Evolutionary conservation across 2,888 invertebrate genomes (phyloP).

Genomic region (Drosophila ochracea): DNA sequence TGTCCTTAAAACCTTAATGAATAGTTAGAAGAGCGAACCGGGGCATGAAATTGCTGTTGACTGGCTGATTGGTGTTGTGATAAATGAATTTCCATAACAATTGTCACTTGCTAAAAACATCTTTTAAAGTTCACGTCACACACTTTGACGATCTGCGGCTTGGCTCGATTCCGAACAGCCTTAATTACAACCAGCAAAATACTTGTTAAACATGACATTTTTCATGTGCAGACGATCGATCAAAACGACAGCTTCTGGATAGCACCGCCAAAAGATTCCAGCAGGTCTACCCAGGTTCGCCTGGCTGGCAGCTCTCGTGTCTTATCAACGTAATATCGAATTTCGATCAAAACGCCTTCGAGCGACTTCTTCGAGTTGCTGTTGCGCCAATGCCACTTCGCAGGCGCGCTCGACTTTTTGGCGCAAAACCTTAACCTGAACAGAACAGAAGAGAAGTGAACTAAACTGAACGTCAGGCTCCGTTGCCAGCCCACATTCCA

Average conservation of each 20-base stretch:
- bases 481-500: conserved; percentile 70
- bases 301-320: conserved; percentile 62
- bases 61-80: conserved; percentile 42
- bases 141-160: conserved; percentile 29
- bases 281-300: conserved; percentile 28
- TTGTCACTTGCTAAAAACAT: conserved; percentile 52
- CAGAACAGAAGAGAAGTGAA: conserved; percentile 7
- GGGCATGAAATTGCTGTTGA: conserved; percentile 48
- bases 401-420: conserved; percentile 64
- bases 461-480: conserved; percentile 19
- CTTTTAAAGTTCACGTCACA: conserved; percentile 22
- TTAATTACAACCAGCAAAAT: conserved; percentile 80
- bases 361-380: conserved; percentile 60
- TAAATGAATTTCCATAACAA: conserved; percentile 65
- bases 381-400: conserved; percentile 20
- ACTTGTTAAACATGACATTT: conserved; percentile 83
- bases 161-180: conserved; percentile 18
- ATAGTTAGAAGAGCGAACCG: conserved; percentile 35
- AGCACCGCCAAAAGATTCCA: conserved; percentile 64
- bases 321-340: conserved; percentile 85
- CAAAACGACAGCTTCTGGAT: conserved; percentile 79
- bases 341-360: conserved; percentile 84
- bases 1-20: conserved; percentile 15
- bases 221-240: conserved; percentile 82
- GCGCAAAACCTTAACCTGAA: conserved; percentile 62